A percentile compares a stretch with the other conserved stretches of the same genome.
These are phyloP conservation scores for Ariopsis seemanni DNA, from an alignment of 2,113 vertebrate species.

Conservation along the genomic window DNA sequence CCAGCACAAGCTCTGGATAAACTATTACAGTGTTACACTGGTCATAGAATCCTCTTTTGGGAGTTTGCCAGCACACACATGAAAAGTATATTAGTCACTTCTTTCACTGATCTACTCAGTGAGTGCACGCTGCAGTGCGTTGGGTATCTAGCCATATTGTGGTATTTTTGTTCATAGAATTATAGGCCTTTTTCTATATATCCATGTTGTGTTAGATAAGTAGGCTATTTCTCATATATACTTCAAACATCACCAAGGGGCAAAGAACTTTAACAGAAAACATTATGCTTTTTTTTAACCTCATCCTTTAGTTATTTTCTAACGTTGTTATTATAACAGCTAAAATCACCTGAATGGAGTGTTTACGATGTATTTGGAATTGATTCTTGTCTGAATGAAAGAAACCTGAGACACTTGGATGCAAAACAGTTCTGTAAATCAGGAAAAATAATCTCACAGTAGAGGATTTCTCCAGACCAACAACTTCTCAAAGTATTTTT, in stretches of 20 bases:
- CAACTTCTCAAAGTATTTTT: slow-evolving; percentile 45
- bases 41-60: slow-evolving; percentile 37
- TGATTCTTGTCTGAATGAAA: background rate
- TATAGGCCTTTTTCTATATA: slow-evolving; percentile 7
- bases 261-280: slow-evolving; percentile 6
- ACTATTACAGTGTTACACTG: background rate
- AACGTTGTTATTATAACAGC: background rate
- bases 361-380: slow-evolving; percentile 2
- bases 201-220: background rate
- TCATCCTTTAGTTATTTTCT: background rate
- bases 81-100: slow-evolving; percentile 52
- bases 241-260: background rate
- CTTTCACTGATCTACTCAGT: slow-evolving; percentile 38
- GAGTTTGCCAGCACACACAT: slow-evolving; percentile 33
- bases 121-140: background rate
- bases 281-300: no score
- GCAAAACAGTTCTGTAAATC: slow-evolving; percentile 32
- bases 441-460: slow-evolving; percentile 53
- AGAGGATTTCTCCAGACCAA: slow-evolving; percentile 48
- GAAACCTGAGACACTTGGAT: background rate
- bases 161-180: slow-evolving; percentile 15
- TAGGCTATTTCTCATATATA: background rate
- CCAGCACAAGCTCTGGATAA: background rate
- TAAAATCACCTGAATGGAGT: background rate
- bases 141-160: background rate